Conservation (phyloP, 2,888 invertebrate species). For the Drosophila dives region DNA sequence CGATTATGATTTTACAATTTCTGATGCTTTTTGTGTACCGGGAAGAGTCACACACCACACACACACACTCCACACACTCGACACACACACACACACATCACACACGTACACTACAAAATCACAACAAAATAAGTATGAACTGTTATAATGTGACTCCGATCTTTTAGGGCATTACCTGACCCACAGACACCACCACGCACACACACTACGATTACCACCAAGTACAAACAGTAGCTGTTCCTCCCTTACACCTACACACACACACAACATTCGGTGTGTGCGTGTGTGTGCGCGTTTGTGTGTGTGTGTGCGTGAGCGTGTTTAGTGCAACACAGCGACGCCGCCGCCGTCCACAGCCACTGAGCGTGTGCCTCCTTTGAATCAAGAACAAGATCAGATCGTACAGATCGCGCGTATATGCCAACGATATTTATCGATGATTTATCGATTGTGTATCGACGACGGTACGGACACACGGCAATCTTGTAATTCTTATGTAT, state of each 20-base stretch:
- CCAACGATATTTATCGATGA: conserved; percentile 20
- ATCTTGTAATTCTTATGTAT: conserved; percentile 63
- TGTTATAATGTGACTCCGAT: conserved; percentile 75
- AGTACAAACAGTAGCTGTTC: not conserved
- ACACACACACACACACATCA: conserved; percentile 18
- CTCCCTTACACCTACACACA: not conserved
- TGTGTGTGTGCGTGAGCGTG: conserved; percentile 5
- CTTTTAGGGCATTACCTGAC: conserved; percentile 77
- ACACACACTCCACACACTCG: conserved; percentile 4
- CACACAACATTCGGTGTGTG: not conserved
- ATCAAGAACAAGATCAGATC: conserved; percentile 10
- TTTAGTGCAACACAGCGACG: conserved; percentile 18
- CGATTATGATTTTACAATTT: conserved; percentile 40
- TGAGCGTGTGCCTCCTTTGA: conserved; percentile 10
- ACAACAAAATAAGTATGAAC: conserved; percentile 39
- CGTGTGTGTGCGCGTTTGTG: not conserved
- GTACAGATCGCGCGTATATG: conserved; percentile 12
- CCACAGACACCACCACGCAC: conserved; percentile 30
- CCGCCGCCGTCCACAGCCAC: conserved; percentile 14
- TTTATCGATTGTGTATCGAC: conserved; percentile 62
- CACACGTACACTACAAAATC: conserved; percentile 21
- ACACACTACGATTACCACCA: conserved; percentile 12
- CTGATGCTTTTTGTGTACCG: conserved; percentile 40
- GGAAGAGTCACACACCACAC: conserved; percentile 7
- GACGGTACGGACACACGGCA: conserved; percentile 74